A percentile compares a stretch with the other conserved stretches of the same genome.
These are phyloP conservation scores for Euthynnus affinis DNA, from an alignment of 2,797 vertebrate species.

Conservation along the genomic window DNA sequence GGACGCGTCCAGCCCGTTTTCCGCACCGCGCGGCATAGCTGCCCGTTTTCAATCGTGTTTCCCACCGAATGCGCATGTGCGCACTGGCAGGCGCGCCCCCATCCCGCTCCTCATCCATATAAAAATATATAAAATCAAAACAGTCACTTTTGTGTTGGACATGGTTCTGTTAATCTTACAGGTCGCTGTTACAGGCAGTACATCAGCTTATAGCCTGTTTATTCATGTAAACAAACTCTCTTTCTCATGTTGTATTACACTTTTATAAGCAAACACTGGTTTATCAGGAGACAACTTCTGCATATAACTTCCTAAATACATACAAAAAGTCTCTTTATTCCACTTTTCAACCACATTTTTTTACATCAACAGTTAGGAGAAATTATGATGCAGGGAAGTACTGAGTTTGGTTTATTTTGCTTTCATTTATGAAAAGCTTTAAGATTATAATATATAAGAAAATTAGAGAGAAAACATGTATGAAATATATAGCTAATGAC, in stretches of 20 bases:
- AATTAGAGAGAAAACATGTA: too few species aligned
- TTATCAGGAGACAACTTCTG: background rate
- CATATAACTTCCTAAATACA: background rate
- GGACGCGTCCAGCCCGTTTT: conserved; percentile 80
- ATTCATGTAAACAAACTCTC: background rate
- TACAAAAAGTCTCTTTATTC: background rate
- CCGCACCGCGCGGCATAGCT: conserved; percentile 84
- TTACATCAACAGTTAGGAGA: too few species aligned
- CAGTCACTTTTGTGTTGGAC: conserved; percentile 7
- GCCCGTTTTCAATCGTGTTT: conserved; percentile 86
- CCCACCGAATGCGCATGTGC: conserved; percentile 83
- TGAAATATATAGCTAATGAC: too few species aligned
- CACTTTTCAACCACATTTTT: background rate
- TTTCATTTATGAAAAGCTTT: background rate
- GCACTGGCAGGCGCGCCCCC: conserved; percentile 14
- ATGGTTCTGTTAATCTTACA: background rate
- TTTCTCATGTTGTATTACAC: too few species aligned
- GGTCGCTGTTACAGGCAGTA: too few species aligned
- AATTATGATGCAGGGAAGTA: background rate
- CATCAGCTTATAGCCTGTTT: too few species aligned
- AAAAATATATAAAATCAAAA: conserved; percentile 24
- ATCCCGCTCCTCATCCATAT: conserved; percentile 12
- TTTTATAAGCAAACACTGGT: too few species aligned
- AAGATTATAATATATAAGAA: too few species aligned
- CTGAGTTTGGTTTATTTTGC: background rate